Percentiles rank a stretch among this genome's conserved stretches.
Conservation (phyloP, 2,888 invertebrate species). For the Acronicta aceris region DNA sequence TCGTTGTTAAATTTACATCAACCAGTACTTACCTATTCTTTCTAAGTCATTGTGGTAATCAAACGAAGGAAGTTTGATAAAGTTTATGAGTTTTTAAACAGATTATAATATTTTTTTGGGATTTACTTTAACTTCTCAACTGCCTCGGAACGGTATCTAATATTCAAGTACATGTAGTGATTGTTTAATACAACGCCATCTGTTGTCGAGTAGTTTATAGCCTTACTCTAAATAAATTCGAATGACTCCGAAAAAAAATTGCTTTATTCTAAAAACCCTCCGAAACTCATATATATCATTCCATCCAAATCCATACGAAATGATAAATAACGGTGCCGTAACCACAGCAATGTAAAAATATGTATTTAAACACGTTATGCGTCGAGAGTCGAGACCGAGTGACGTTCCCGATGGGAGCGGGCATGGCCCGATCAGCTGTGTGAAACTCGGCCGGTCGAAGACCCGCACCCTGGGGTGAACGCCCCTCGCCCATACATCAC, state of each 20-base stretch:
- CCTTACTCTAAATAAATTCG: neutral
- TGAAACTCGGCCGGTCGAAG: constrained; percentile 85
- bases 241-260: neutral
- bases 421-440: constrained; percentile 79
- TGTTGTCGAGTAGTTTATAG: constrained; percentile 57
- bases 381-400: constrained; percentile 58
- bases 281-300: constrained; percentile 1
- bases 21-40: constrained; percentile 23
- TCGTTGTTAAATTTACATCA: neutral
- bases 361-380: constrained; percentile 67
- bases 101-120: too few species aligned
- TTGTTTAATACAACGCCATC: constrained; percentile 55
- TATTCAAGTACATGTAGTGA: neutral
- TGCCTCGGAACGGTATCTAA: too few species aligned
- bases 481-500: constrained; percentile 75
- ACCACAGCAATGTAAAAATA: constrained; percentile 54
- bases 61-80: neutral
- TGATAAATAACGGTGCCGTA: constrained; percentile 65
- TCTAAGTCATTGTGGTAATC: neutral
- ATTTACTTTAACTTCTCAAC: too few species aligned
- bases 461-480: constrained; percentile 77
- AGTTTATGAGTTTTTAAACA: too few species aligned
- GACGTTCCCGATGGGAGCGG: constrained; percentile 50
- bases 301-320: constrained; percentile 22
- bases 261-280: neutral